phyloP scores from a whole-genome alignment of 1,140 invertebrate genomes.

The Schmidtea mediterranea region DNA sequence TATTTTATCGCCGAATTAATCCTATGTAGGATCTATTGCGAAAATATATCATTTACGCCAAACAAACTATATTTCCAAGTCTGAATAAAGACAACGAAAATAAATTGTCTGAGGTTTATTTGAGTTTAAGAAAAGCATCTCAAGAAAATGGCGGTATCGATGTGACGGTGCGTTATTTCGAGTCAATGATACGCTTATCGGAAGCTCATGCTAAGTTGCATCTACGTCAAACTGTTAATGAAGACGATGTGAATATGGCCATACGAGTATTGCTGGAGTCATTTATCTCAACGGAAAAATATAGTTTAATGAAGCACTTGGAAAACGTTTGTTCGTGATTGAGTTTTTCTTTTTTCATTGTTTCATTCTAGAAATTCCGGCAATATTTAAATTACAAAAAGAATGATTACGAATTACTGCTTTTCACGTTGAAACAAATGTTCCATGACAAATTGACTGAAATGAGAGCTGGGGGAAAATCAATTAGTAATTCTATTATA shows the following conservation, averaged over 20 bases:
- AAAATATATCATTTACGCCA: constrained; percentile 85
- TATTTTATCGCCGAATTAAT: not conserved
- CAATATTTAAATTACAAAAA: constrained; percentile 63
- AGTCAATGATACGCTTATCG: constrained; percentile 80
- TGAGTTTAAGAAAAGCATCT: constrained; percentile 71
- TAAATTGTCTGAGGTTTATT: constrained; percentile 84
- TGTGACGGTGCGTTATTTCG: constrained; percentile 89
- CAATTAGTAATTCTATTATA: constrained; percentile 36
- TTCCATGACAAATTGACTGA: constrained; percentile 64
- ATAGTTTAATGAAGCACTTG: constrained; percentile 84
- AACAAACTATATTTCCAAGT: constrained; percentile 72
- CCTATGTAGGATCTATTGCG: constrained; percentile 68
- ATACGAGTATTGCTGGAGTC: constrained; percentile 85
- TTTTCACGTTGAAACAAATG: constrained; percentile 74
- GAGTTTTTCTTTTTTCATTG: constrained; percentile 57
- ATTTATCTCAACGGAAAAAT: constrained; percentile 93
- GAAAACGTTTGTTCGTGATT: constrained; percentile 36
- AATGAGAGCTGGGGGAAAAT: constrained; percentile 40
- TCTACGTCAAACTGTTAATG: constrained; percentile 61
- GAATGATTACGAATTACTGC: constrained; percentile 76
- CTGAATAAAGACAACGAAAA: constrained; percentile 71
- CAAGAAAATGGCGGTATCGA: constrained; percentile 74
- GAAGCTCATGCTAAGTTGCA: constrained; percentile 89
- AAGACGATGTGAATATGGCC: constrained; percentile 85
- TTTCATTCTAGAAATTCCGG: not conserved